Base-by-base conservation (phyloP, 2,797 vertebrate genomes). In the Helicolenus hilgendorfi region DNA sequence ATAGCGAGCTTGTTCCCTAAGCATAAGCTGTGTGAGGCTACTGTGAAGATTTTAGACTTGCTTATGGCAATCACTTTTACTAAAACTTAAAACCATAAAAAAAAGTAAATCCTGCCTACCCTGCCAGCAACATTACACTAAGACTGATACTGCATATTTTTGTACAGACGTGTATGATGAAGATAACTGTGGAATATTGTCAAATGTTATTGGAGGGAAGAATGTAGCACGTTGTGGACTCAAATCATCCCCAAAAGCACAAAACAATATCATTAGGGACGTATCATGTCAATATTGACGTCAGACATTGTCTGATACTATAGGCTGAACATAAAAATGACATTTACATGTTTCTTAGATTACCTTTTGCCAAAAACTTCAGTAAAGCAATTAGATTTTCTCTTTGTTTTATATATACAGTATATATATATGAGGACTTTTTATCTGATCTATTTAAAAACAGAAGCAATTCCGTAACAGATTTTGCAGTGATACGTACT, bases 131-230 rank as follows among this genome's bases (percentile, higher is more conserved):
- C 69, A 20, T 85, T 78, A 92, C 84, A 87, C 85, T 79, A 72
- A 88, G 78, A 90, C 88, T 78, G 67, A 89, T 49, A 80, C 63
- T 84, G 88, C 82, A 83, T 94, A 94, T 94, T 95, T 95, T 94
- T 96, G 93, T 96, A 95, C 89, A 95, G 92, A 92, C 87, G 91
- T 87, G 91, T 92, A 79, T 90, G 92, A 93, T 88, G 86, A 91
- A 77, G 71, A 92, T 83, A 87, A 86, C 67, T 87, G 87, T 87
- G 87, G 80, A 87, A 77, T 91, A 85, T 81, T 90, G 89, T 90
- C 80, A 74, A 81, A 93, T 78, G 71, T 88, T 90, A 89, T 77
- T 53, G 65, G 85, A 89, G 77, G 91, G 88, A 78, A 84, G 89
- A 94, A 94, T 92, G 95, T 94, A 92, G 94, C 88, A 88, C 29